Evolutionary conservation across 1,140 invertebrate species (phyloP), one percentile per base, ranked within the genome.

Genomic region (Cardiocondyla obscurior): DNA sequence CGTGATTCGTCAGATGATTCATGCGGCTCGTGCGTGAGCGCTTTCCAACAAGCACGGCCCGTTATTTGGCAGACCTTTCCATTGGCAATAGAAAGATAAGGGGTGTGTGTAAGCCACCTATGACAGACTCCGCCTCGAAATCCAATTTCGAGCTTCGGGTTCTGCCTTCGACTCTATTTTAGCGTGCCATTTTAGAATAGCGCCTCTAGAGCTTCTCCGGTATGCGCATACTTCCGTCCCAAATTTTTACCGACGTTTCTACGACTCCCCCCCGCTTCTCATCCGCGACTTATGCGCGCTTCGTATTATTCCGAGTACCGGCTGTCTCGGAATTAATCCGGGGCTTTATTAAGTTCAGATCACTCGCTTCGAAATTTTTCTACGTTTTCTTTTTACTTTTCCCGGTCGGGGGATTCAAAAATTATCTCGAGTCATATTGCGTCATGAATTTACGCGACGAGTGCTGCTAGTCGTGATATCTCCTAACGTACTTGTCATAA

Each of bases 41-140:
- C 60, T 67, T 77, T 51, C 44, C 74, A 42, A 69, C 62, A 42
- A 55, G 39, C 46, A 10, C 58, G 28, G 10, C 44, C 44, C 14
- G 60, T 62, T 77, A 79, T 67, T 79, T 79, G 74, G 62, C 74
- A 79, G 33, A 7, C 33, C 49, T 55, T 79, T 79, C 74, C 6
- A 69, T 79, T 79, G 74, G 64, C 62, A 69, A 67, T 55, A 42
- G 16, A 22, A 3, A 77, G 60, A 77, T 25, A 55, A 42, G 44
- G 25, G 36, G 64, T 55, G 74, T 55, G 74, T 30, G 72, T 60
- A 60, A 74, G 46, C 46, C 55, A n/a, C 36, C 62, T 42, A 46
- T 69, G 33, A 69, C 25, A 79, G 51, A 33, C 74, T 16, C 60
- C 62, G 64, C 64, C 62, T 79, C 65, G 25, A 79, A 69, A 79